Percentiles rank a stretch among this genome's conserved stretches.
These are phyloP conservation scores for Andricus quercusramuli DNA, from an alignment of 2,888 invertebrate genomes.

Conservation along the genomic window DNA sequence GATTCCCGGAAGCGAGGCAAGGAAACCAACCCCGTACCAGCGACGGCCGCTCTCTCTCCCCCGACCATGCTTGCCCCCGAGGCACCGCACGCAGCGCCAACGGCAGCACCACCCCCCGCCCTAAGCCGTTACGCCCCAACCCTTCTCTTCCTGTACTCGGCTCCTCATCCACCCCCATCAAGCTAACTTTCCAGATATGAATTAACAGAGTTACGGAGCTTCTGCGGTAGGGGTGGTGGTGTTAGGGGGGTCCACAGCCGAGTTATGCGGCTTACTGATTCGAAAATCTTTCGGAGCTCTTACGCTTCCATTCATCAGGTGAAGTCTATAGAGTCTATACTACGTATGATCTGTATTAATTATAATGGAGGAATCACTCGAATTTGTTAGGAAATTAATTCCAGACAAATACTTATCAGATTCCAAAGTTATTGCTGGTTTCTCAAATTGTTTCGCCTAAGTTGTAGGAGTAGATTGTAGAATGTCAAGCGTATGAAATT, in stretches of 20 bases:
- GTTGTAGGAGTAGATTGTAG: neutral
- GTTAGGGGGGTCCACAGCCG: slow-evolving; percentile 57
- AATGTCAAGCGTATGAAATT: neutral
- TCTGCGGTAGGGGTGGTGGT: slow-evolving; percentile 61
- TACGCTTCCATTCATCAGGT: neutral
- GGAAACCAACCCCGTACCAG: slow-evolving; percentile 70
- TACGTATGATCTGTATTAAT: no score
- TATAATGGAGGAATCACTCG: no score
- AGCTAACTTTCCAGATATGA: slow-evolving; percentile 76
- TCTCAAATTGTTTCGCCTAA: no score
- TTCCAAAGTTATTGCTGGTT: no score
- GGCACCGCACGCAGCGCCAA: slow-evolving; percentile 53
- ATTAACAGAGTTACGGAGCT: slow-evolving; percentile 77
- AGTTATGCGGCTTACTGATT: slow-evolving; percentile 75
- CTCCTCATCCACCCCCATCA: slow-evolving; percentile 50
- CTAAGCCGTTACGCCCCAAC: slow-evolving; percentile 57
- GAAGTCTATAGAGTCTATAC: neutral
- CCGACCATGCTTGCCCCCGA: slow-evolving; percentile 57
- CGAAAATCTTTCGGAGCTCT: slow-evolving; percentile 67
- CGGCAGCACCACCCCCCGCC: slow-evolving; percentile 44
- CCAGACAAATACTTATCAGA: no score
- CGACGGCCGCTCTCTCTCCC: slow-evolving; percentile 62
- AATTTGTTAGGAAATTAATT: no score
- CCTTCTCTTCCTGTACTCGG: slow-evolving; percentile 40
- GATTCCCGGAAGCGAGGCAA: slow-evolving; percentile 76